A percentile compares a stretch with the other conserved stretches of the same genome.
These are phyloP conservation scores for Orestias chungarensis DNA, from an alignment of 2,797 vertebrate genomes.

Conservation along the genomic window DNA sequence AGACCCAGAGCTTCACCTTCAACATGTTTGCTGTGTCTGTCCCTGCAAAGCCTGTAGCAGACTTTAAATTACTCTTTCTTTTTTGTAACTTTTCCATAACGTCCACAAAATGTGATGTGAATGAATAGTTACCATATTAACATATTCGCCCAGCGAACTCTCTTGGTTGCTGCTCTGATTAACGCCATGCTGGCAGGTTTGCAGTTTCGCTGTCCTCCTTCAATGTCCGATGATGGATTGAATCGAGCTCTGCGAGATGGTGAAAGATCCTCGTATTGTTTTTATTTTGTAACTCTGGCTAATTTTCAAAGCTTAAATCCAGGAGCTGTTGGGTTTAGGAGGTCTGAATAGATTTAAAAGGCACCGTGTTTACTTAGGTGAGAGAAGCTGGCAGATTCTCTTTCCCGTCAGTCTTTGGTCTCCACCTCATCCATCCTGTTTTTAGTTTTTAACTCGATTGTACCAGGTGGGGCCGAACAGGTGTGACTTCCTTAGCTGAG, in stretches of 20 bases:
- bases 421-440: constrained; percentile 19
- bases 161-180: too few relatives aligned
- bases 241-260: neutral
- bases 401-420: neutral
- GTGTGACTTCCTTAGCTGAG: constrained; percentile 21
- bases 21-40: neutral
- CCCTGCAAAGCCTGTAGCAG: neutral
- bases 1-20: neutral
- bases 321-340: neutral
- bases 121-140: too few relatives aligned
- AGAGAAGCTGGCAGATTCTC: neutral
- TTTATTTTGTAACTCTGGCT: neutral
- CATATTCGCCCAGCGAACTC: too few relatives aligned
- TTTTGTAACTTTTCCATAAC: too few relatives aligned
- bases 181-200: too few relatives aligned
- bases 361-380: neutral
- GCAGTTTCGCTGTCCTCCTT: too few relatives aligned
- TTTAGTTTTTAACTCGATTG: constrained; percentile 5
- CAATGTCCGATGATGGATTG: neutral
- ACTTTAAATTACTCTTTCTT: neutral
- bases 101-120: too few relatives aligned
- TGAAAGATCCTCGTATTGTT: neutral
- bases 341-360: neutral
- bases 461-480: constrained; percentile 32
- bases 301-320: neutral